Base-by-base conservation (phyloP, 64 coral and sea anemone genomes). In the Dendronephthya gigantea region DNA sequence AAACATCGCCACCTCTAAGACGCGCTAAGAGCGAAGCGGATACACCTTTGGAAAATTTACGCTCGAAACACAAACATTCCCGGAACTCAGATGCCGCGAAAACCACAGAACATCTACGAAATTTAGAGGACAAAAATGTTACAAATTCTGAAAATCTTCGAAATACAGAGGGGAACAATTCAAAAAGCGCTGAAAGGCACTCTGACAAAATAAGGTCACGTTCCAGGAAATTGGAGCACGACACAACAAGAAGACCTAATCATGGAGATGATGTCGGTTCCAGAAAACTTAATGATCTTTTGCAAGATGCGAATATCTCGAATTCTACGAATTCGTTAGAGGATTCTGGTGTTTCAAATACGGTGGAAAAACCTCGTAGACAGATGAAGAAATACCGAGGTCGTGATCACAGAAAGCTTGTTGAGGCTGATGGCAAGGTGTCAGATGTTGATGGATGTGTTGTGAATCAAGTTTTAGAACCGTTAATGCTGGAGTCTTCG, bases 11-110 rank as follows among this genome's bases (percentile, higher is more conserved):
- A 39, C 72, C 72, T 7, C 15, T 34, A 19, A 29, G 72, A 34
- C 72, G 72, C 7, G 72, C 72, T 17, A 79, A 79, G 36, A 79
- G 72, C 72, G 72, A 79, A 35, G 32, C 72, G 12, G 72, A 79
- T 9, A 36, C 72, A 2, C 72, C 72, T 29, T 12, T 79, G 2
- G 72, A 79, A 2, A 33, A 19, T 34, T 34, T 79, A 19, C 72
- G 72, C 15, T 12, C 13, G 58, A 66, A 66, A 66, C 22, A 5
- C 58, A 66, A 17, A 66, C 58, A 66, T 30, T 66, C 58, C 22
- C 58, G 58, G 58, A 66, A 66, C 29, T 66, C 58, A 7, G 58
- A 66, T 7, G 22, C 19, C 2, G 22, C 29, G 58, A 66, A 66
- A 66, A 66, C 19, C 22, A 7, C 58, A 17, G 32, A 79, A 19